Percentiles rank a stretch among this genome's conserved stretches.
Conservation (phyloP, 2,113 vertebrate species). For the Lutjanus erythropterus region DNA sequence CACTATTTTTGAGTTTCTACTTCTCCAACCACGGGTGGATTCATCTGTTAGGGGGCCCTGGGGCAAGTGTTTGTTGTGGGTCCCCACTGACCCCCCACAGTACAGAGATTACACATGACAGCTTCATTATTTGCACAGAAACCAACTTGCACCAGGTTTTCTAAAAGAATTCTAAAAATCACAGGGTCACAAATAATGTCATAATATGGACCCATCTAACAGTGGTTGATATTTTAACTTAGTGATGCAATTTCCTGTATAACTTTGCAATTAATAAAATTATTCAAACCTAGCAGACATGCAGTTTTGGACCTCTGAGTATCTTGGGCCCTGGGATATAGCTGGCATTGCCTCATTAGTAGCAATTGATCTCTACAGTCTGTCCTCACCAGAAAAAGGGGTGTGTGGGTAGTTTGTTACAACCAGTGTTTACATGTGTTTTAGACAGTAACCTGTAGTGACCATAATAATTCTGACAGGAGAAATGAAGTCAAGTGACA, state of each 20-base stretch:
- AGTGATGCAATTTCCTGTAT: background rate
- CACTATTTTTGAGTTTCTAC: background rate
- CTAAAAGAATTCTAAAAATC: background rate
- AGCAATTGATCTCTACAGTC: background rate
- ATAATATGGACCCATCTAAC: background rate
- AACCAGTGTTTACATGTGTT: no score
- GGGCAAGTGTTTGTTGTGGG: slow-evolving; percentile 10
- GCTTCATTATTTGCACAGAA: slow-evolving; percentile 7
- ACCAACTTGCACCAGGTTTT: background rate
- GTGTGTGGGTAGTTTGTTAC: no score
- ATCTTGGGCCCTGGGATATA: background rate
- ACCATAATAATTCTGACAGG: no score
- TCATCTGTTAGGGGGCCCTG: background rate
- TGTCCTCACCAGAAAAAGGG: no score
- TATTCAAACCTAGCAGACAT: background rate
- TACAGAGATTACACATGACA: background rate
- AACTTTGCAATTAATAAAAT: background rate
- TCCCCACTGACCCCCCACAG: background rate
- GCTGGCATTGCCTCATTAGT: background rate
- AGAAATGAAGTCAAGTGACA: no score
- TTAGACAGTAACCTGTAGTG: no score
- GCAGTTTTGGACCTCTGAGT: background rate
- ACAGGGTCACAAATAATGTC: background rate
- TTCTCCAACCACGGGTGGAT: background rate
- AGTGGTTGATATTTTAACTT: background rate